phyloP scores from a whole-genome alignment of 2,113 vertebrate genomes.

The Elaphurus davidianus region DNA sequence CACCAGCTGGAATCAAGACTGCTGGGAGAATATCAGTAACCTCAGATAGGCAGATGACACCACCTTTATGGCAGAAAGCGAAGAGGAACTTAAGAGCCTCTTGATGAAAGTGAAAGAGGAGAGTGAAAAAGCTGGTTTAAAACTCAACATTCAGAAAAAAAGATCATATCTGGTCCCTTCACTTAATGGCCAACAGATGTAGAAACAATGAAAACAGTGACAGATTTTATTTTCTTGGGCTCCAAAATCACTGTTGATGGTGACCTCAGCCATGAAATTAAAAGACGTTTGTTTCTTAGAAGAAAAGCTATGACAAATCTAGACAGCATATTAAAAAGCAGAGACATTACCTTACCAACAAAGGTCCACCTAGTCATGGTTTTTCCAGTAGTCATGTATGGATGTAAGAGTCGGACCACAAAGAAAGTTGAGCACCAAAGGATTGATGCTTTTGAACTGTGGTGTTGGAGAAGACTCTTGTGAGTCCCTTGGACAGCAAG shows the following conservation, averaged over 20 bases:
- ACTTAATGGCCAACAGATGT: background rate
- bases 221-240: background rate
- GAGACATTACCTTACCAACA: background rate
- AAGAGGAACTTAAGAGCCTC: background rate
- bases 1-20: background rate
- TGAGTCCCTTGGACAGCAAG: background rate
- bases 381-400: background rate
- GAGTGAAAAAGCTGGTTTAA: background rate
- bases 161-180: background rate
- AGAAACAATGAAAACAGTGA: background rate
- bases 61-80: background rate
- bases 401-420: background rate
- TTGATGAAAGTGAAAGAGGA: background rate
- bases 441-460: background rate
- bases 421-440: background rate
- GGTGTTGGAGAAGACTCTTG: background rate
- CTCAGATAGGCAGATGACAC: background rate
- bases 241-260: background rate
- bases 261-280: background rate
- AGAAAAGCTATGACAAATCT: background rate
- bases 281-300: background rate
- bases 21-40: background rate
- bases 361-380: background rate
- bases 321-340: background rate
- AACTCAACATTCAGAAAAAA: background rate